Base-by-base conservation (phyloP, 1,140 invertebrate species). In the Drosophila obscura region DNA sequence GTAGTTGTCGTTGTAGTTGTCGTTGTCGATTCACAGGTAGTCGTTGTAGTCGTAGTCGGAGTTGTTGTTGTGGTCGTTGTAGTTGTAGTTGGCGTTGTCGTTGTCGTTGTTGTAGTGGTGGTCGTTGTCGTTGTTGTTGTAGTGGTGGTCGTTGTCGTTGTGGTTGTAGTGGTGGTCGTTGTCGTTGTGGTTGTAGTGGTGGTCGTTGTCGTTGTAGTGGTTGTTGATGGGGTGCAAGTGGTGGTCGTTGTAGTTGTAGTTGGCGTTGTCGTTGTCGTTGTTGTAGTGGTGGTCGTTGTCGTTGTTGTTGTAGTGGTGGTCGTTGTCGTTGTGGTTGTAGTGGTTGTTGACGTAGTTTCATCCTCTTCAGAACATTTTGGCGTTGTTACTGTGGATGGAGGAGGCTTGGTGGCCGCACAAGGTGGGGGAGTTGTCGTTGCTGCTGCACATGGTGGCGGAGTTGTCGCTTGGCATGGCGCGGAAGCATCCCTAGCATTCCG, bases 401-500 rank as follows among this genome's bases (percentile, higher is more conserved):
- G 39, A 43, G 24, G n/a, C n/a, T 24, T n/a, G 8, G 8, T 35
- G 31, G 3, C 31, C 8, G 0, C 59, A 31, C 22, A 52, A 26
- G 63, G 68, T 4, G 55, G 48, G 24, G 66, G 22, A 4, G 45
- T 59, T 7, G 61, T 67, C 16, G 56, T 67, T 13, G 49, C 31
- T 16, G 51, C 48, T 0, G 24, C 59, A 7, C 65, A 59, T 41
- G 75, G 78, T 9, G 76, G 66, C 2, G 66, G 49, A 15, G 52
- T 53, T 7, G 62, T 72, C 1, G 57, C 61, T 15, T 26, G n/a
- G 24, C 49, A 39, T 28, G 74, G 64, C 24, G 77, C 50, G 0
- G 73, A 24, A 5, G 58, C 26, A 24, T 77, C 51, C 41, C 26
- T 59, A 0, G 68, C 55, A n/a, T 80, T 75, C 6, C 77, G 62